Conservation (phyloP, 2,113 vertebrate genomes). For the Plecturocebus donacophilus region DNA sequence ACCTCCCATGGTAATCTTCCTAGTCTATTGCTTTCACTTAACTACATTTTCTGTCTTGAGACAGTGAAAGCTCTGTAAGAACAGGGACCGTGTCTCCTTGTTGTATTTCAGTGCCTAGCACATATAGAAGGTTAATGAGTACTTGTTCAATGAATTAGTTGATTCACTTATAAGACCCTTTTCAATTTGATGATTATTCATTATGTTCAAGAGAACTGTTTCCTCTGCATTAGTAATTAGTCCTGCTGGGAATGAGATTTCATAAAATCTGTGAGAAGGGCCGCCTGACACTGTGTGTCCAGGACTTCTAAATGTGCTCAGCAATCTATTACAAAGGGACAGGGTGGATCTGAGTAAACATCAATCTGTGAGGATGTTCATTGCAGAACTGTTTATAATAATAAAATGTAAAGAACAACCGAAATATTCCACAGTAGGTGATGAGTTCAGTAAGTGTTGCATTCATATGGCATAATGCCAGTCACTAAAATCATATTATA, state of each 20-base stretch:
- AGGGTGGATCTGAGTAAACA: background rate
- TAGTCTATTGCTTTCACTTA: background rate
- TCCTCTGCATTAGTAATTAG: background rate
- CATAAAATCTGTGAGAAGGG: conserved; percentile 34
- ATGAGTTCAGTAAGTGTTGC: background rate
- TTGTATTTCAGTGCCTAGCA: background rate
- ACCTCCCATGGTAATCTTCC: background rate
- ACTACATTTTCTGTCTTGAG: background rate
- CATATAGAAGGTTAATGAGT: background rate
- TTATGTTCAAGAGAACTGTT: conserved; percentile 26
- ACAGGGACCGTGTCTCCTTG: background rate
- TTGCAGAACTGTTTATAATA: background rate
- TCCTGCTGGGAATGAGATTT: background rate
- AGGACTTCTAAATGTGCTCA: background rate
- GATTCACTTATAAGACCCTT: conserved; percentile 45
- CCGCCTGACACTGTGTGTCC: background rate
- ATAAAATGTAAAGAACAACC: background rate
- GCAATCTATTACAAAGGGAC: background rate
- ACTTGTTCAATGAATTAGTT: conserved; percentile 26
- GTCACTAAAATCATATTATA: background rate
- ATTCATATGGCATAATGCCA: background rate
- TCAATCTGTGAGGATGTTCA: background rate
- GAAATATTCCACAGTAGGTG: background rate
- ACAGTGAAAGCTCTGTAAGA: background rate
- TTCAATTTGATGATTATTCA: conserved; percentile 30